A percentile compares a stretch with the other conserved stretches of the same genome.
Conservation (phyloP, 2,113 vertebrate genomes). For the Bubo bubo region DNA sequence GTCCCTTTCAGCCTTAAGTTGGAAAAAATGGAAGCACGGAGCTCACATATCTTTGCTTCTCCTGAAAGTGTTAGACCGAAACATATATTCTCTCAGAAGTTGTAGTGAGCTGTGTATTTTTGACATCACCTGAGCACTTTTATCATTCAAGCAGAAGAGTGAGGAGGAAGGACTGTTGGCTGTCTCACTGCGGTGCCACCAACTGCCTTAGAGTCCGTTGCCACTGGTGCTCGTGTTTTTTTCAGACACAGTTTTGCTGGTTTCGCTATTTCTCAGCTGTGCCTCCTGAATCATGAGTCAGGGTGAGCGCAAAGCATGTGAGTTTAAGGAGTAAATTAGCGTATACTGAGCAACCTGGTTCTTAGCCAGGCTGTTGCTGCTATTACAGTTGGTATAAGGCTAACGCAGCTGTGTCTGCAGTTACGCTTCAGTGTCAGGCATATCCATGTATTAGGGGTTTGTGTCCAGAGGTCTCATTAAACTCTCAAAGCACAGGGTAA, state of each 20-base stretch:
- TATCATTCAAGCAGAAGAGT: neutral
- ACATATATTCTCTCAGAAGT: neutral
- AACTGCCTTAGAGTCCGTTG: accelerated
- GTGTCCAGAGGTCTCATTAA: neutral
- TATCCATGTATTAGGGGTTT: neutral
- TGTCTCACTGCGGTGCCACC: neutral
- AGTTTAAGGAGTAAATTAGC: neutral
- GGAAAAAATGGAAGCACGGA: neutral
- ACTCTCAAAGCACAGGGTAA: neutral
- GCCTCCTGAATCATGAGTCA: neutral
- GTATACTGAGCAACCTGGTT: neutral
- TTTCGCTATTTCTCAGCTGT: neutral
- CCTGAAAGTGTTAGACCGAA: neutral
- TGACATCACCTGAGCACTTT: neutral
- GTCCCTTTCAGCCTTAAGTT: neutral
- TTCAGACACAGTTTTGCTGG: neutral
- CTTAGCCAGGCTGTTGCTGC: neutral
- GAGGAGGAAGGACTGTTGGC: neutral
- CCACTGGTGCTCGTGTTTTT: accelerated
- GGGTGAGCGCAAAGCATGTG: neutral
- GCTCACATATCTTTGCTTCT: neutral
- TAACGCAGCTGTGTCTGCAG: neutral
- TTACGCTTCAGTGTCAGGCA: neutral
- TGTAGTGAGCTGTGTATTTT: neutral
- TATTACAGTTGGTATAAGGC: neutral